Evolutionary conservation across 2,888 invertebrate species (phyloP).

Genomic region (Chaetoderma sp.): DNA sequence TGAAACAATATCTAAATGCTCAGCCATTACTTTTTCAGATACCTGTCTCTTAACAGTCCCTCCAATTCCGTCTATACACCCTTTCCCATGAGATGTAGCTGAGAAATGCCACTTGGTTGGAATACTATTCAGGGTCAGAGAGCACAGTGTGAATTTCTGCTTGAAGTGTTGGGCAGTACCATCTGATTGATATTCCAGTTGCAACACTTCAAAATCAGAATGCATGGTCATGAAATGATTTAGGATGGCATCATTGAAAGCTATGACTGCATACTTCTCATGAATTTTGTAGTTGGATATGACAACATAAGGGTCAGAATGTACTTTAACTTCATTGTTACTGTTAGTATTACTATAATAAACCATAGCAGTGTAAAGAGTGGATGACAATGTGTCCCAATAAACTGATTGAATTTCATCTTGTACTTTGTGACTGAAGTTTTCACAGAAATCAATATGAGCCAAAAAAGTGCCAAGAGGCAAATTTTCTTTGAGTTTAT

Average conservation of each 20-base stretch:
- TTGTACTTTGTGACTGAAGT: conserved; percentile 5
- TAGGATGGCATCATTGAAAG: not conserved
- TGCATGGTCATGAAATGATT: not conserved
- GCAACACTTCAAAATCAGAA: not conserved
- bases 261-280: not conserved
- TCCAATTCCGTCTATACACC: not conserved
- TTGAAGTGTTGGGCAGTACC: conserved; percentile 1
- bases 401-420: conserved; percentile 28
- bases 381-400: conserved; percentile 12
- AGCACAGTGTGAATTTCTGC: not conserved
- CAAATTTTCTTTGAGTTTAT: not conserved
- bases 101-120: no score
- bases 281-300: not conserved
- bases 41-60: not conserved
- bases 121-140: not conserved
- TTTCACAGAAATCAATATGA: conserved; percentile 27
- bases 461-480: conserved; percentile 5
- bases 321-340: no score
- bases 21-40: not conserved
- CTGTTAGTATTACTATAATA: no score
- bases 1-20: no score
- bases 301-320: not conserved
- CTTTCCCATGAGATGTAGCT: not conserved
- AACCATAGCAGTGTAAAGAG: conserved; percentile 15
- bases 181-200: not conserved